Conservation (phyloP, 2,888 invertebrate genomes). For the Allophyes oxyacanthae region DNA sequence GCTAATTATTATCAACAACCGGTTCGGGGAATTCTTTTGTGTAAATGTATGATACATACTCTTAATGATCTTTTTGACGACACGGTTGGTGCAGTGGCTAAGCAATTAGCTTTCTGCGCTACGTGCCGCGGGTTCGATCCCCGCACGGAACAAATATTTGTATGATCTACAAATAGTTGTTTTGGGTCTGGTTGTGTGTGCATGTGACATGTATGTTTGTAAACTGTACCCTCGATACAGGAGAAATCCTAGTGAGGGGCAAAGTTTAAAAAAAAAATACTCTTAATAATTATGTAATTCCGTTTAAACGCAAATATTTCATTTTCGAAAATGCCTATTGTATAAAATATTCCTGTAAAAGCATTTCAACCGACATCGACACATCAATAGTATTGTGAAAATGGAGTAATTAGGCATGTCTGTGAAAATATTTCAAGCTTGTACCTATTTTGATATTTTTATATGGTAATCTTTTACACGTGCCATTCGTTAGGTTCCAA, state of each 20-base stretch:
- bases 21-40: constrained; percentile 14
- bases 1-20: constrained; percentile 8
- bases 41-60: background rate
- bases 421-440: constrained; percentile 30
- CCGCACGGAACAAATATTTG: no score
- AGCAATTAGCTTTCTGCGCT: no score
- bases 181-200: no score
- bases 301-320: constrained; percentile 19
- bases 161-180: no score
- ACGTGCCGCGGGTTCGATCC: no score
- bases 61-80: no score
- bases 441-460: constrained; percentile 24
- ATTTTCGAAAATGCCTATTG: constrained; percentile 27
- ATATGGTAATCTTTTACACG: constrained; percentile 59
- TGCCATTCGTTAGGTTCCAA: constrained; percentile 42
- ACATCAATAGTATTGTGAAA: constrained; percentile 41
- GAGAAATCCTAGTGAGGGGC: no score
- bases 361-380: constrained; percentile 33
- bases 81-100: no score
- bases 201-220: no score
- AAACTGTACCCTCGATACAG: no score
- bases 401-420: constrained; percentile 31
- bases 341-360: constrained; percentile 24
- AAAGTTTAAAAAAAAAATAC: no score
- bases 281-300: no score